phyloP scores from a whole-genome alignment of 2,888 invertebrate species.

The Athalia circularis region DNA sequence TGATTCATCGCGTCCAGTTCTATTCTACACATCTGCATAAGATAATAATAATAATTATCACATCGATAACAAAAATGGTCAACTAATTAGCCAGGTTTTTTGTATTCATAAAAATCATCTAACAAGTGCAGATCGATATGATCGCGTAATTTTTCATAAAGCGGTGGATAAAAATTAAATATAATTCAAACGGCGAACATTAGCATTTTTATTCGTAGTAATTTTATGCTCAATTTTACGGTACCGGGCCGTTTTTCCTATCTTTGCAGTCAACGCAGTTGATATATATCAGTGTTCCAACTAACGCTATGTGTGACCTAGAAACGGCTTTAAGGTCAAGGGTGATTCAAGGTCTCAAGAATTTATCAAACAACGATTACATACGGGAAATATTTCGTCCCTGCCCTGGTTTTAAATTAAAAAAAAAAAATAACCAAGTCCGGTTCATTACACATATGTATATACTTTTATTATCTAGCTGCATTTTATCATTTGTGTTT shows the following conservation, averaged over 20 bases:
- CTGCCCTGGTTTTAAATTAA: not conserved
- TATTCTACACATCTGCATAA: not conserved
- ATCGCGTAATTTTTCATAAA: too few species aligned
- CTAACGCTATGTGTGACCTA: not conserved
- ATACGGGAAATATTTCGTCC: not conserved
- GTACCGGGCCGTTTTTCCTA: not conserved
- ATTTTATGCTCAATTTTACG: too few species aligned
- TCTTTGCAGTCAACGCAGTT: not conserved
- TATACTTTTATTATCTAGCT: too few species aligned
- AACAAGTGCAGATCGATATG: too few species aligned
- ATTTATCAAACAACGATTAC: slow-evolving; percentile 21
- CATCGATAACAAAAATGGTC: not conserved
- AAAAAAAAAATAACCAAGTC: too few species aligned
- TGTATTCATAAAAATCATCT: not conserved
- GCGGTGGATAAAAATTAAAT: too few species aligned
- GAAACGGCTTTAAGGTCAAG: slow-evolving; percentile 1
- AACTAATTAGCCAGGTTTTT: not conserved
- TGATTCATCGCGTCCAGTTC: not conserved
- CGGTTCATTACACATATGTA: too few species aligned
- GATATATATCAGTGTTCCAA: not conserved
- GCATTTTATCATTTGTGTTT: too few species aligned
- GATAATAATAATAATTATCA: not conserved
- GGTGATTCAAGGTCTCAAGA: slow-evolving; percentile 10
- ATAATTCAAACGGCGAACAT: too few species aligned
- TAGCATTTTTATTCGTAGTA: too few species aligned